Percentiles rank a stretch among this genome's conserved stretches.
phyloP scores from a whole-genome alignment of 2,888 invertebrate species.

The Napeogenes inachia region DNA sequence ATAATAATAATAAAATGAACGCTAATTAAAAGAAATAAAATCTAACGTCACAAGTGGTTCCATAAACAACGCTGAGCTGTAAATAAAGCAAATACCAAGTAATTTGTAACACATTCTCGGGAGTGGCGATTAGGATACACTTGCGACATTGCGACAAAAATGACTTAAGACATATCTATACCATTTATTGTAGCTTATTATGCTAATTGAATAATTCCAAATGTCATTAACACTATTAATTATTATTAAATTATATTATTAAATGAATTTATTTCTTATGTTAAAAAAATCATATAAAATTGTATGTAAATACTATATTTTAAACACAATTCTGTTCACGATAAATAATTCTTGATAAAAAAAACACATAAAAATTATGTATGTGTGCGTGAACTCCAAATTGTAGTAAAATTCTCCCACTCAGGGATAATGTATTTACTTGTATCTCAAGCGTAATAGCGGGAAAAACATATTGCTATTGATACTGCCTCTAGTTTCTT shows the following conservation, averaged over 20 bases:
- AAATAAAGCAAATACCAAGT: constrained; percentile 19
- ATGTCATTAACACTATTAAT: too few species aligned
- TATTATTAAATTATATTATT: too few species aligned
- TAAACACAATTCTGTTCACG: too few species aligned
- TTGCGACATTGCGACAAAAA: background rate
- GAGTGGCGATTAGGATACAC: background rate
- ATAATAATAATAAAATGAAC: constrained; percentile 7
- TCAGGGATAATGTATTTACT: constrained; percentile 15
- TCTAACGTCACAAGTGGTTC: constrained; percentile 5
- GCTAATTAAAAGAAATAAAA: constrained; percentile 9
- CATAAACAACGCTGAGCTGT: constrained; percentile 10
- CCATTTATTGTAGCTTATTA: too few species aligned
- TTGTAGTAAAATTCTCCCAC: constrained; percentile 12
- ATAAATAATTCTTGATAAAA: too few species aligned
- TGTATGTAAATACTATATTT: too few species aligned
- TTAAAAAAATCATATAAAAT: too few species aligned
- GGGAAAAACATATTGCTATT: constrained; percentile 15
- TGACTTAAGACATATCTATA: background rate
- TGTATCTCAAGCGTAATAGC: constrained; percentile 14
- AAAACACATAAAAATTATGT: too few species aligned
- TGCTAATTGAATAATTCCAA: too few species aligned
- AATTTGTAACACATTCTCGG: constrained; percentile 19
- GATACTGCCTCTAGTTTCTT: constrained; percentile 10
- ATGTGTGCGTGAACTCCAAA: constrained; percentile 7
- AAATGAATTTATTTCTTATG: too few species aligned